Evolutionary conservation across 2,113 vertebrate genomes (phyloP), one percentile per base, ranked within the genome.

Genomic region (Sceloporus tristichus): DNA sequence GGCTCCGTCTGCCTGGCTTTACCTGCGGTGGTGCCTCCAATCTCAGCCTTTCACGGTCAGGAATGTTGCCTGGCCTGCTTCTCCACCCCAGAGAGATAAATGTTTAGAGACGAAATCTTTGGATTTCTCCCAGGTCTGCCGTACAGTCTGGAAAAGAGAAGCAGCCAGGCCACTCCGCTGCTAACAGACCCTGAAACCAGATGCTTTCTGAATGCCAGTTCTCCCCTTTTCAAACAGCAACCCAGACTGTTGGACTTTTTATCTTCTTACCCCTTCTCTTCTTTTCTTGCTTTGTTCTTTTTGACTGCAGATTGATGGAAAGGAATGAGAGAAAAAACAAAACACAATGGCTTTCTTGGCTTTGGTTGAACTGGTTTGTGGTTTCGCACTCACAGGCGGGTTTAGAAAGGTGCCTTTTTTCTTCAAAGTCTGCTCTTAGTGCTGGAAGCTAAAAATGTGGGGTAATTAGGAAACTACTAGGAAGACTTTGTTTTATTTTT

Each of bases 51-150:
- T 81, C 59, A 9, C n/a, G 10, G 87, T 66, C 54, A 87, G 85
- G 79, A 90, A 90, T 87, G 80, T 65, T 79, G 89, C 80, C 53
- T 87, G 38, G 65, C 80, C 74, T 84, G 80, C 85, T 89, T 77
- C 84, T 89, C 84, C 78, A 76, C 84, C 77, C 71, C 29, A 34
- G 34, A 34, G 78, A 90, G 48, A 90, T 25, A 83, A 90, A 79
- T 82, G 85, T 79, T 83, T 77, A 90, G 80, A 84, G 87, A 87
- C 48, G 87, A 83, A 90, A 90, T 54, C 81, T 87, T 87, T 90
- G 85, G 56, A 78, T 90, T 90, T 87, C 75, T 73, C n/a, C 80
- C 38, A 84, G 80, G 48, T 84, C 66, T 71, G 66, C 40, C 42
- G 2, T 73, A 38, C 53, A 79, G 66, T 66, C 85, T 90, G 89